These are phyloP conservation scores for Acanthopagrus latus DNA, from an alignment of 2,797 vertebrate species.

Conservation along the genomic window DNA sequence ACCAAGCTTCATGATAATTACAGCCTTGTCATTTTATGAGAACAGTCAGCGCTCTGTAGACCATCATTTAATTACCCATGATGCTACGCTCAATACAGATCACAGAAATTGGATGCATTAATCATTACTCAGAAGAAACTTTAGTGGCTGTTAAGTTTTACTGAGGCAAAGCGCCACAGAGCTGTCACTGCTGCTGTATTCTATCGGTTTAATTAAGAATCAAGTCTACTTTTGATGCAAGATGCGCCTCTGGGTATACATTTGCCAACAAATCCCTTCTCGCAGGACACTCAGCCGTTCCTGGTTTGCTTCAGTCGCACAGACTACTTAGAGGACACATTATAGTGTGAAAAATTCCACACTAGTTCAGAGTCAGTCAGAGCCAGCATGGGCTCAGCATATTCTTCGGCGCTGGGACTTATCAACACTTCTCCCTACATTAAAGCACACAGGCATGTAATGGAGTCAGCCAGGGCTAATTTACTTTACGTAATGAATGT, in stretches of 20 bases:
- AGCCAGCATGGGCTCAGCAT: constrained; percentile 18
- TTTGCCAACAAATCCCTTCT: constrained; percentile 61
- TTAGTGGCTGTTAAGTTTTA: constrained; percentile 72
- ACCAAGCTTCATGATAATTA: constrained; percentile 74
- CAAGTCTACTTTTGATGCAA: constrained; percentile 69
- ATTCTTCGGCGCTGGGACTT: constrained; percentile 13
- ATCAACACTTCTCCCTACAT: constrained; percentile 21
- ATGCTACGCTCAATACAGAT: constrained; percentile 74
- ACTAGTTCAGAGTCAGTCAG: constrained; percentile 23
- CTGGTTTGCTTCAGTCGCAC: constrained; percentile 35
- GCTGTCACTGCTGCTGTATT: constrained; percentile 67
- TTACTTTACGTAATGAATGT: constrained; percentile 65
- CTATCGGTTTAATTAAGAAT: constrained; percentile 77
- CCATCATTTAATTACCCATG: constrained; percentile 78
- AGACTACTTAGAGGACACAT: constrained; percentile 51
- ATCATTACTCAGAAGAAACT: constrained; percentile 78
- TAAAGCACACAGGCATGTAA: constrained; percentile 43
- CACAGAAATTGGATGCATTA: constrained; percentile 77
- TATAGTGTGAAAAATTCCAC: constrained; percentile 27
- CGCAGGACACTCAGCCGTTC: constrained; percentile 25
- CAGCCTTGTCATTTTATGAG: constrained; percentile 71
- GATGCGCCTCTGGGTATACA: constrained; percentile 58
- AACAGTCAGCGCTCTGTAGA: constrained; percentile 64
- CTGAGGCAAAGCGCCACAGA: constrained; percentile 59
- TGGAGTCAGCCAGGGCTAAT: constrained; percentile 51